Base-by-base conservation (phyloP, 2,113 vertebrate species). In the Strix uralensis region DNA sequence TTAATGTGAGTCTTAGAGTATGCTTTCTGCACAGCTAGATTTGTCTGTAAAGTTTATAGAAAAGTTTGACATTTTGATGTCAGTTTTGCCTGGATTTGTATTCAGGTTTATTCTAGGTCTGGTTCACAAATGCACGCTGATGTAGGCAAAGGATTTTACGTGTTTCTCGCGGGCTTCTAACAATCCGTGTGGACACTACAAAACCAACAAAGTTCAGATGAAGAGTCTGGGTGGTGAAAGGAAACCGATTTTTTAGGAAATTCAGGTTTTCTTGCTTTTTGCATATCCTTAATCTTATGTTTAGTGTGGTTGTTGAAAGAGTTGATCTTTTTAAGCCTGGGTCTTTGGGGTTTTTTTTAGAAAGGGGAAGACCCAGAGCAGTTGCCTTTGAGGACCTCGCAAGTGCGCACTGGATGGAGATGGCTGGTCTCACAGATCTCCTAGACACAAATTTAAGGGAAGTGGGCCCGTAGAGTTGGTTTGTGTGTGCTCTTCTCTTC, bases 1-100 rank as follows among this genome's bases (percentile, higher is more conserved):
- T 20, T 32, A 49, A 19, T 16, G 36, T n/a, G 54, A 14, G 75
- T 15, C 57, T 66, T 38, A 6, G 40, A 54, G 13, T 0, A 0
- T 62, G 71, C 57, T 52, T 75, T 75, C 71, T 81, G 40, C 75
- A 20, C 5, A 18, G 46, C 32, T 81, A 14, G 23, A 9, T 47
- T 59, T 34, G 65, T 40, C 66, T 69, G 7, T 34, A 5, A 32
- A 30, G 21, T 42, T 82, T 79, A 11, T 21, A 46, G 69, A 27
- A n/a, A n/a, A 61, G 62, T 80, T 72, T 40, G 46, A 52, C 6
- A 29, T 72, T 29, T 40, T 78, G 55, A 13, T 84, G 36, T 11
- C 25, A 2, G 14, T 65, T 66, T 63, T 59, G 51, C 38, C 5
- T 57, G 47, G 52, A 4, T 75, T 85, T 49, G 8, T 66, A 8